phyloP scores from a whole-genome alignment of 2,113 vertebrate genomes.

The Brienomyrus longianalis region DNA sequence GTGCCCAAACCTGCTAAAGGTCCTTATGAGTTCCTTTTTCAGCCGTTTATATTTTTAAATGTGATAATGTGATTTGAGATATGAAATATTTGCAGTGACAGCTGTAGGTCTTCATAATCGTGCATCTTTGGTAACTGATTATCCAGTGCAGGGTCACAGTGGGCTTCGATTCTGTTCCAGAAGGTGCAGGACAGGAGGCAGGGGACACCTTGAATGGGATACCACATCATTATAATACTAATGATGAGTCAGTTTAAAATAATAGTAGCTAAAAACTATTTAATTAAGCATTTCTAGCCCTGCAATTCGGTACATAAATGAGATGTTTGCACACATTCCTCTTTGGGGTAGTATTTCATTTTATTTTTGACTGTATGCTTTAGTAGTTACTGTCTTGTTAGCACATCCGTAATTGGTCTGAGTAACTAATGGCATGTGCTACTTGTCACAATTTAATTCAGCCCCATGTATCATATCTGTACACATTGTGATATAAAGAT shows the following conservation, averaged over 20 bases:
- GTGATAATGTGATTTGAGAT: not conserved
- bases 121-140: not conserved
- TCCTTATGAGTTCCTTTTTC: not conserved
- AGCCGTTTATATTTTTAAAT: not conserved
- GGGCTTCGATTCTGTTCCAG: not conserved
- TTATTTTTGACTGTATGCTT: not conserved
- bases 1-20: not conserved
- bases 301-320: not conserved
- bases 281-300: not conserved
- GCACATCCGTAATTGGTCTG: not conserved
- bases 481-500: not conserved
- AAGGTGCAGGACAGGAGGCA: not conserved
- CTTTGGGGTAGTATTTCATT: not conserved
- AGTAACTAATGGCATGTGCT: not conserved
- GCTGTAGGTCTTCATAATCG: not conserved
- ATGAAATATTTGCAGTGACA: not conserved
- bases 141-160: not conserved
- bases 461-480: not conserved
- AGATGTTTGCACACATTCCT: not conserved
- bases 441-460: not conserved
- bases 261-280: not conserved
- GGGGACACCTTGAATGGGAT: not conserved
- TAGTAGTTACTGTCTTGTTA: not conserved
- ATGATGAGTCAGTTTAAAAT: not conserved
- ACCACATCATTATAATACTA: not conserved